Percentiles rank a stretch among this genome's conserved stretches.
Conservation (phyloP, 2,888 invertebrate genomes). For the Synanthedon andrenaeformis region DNA sequence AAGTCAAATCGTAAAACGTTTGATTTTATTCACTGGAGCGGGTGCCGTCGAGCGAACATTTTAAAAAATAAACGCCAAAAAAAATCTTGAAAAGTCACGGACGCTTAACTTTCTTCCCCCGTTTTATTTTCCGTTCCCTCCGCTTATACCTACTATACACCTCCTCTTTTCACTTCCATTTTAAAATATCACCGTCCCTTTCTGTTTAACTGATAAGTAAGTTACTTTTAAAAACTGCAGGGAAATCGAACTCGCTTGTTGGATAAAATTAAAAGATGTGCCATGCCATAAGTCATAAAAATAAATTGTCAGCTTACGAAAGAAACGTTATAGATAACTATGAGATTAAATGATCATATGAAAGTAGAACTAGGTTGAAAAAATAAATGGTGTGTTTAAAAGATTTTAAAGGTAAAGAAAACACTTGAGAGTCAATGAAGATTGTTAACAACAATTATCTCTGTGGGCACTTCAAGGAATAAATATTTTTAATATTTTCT, state of each 20-base stretch:
- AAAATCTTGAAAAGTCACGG: slow-evolving; percentile 71
- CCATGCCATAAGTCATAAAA: slow-evolving; percentile 63
- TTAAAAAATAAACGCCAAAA: slow-evolving; percentile 65
- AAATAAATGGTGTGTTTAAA: too few species aligned
- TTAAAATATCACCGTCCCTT: slow-evolving; percentile 29
- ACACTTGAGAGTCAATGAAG: too few species aligned
- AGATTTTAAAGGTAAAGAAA: too few species aligned
- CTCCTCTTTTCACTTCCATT: slow-evolving; percentile 22
- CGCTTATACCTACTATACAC: slow-evolving; percentile 24
- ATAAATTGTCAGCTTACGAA: slow-evolving; percentile 47
- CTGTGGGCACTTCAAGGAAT: too few species aligned
- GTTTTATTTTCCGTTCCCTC: slow-evolving; percentile 68
- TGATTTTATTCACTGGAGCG: slow-evolving; percentile 45
- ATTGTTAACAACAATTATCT: too few species aligned
- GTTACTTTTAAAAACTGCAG: slow-evolving; percentile 67
- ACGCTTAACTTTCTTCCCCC: slow-evolving; percentile 71
- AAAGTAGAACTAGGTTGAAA: too few species aligned
- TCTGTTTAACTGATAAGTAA: slow-evolving; percentile 66
- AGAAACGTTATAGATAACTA: too few species aligned
- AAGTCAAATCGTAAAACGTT: slow-evolving; percentile 53
- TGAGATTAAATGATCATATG: too few species aligned
- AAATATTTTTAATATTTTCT: too few species aligned
- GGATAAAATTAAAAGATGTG: slow-evolving; percentile 63
- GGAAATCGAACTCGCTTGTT: slow-evolving; percentile 63
- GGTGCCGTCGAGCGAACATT: slow-evolving; percentile 45